Evolutionary conservation across 2,797 vertebrate genomes (phyloP), one percentile per base, ranked within the genome.

Genomic region (Poliocrania exsul): DNA sequence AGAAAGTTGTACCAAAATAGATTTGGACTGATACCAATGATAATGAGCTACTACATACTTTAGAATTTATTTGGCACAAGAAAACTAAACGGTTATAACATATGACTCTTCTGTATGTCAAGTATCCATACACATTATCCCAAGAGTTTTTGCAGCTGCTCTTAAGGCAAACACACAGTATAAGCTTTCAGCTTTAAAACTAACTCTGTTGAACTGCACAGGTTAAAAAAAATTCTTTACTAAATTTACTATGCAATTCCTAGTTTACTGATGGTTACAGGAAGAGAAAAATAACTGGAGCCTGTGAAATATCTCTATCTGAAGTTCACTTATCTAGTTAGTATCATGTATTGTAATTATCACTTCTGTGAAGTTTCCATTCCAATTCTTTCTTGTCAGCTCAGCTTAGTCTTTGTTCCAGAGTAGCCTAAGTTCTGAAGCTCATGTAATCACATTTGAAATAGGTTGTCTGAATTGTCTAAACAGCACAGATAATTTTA

Each of bases 111-210:
- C 29, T 67, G 31, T 53, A 77, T 35, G 44, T 47, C 58, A 95
- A 64, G 50, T 31, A 88, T 16, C 71, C 29, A 81, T 17, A 75
- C 18, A 51, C 24, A 66, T 18, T 66, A 61, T 7, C 40, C 26
- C 33, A 69, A 16, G n/a, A 66, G 16, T 37, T 88, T 66, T 49
- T 80, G 51, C 58, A 94, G 58, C 44, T 89, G 79, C 49, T 65
- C 19, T 18, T 79, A 79, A 75, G 26, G 47, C 50, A 93, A 90
- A 78, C 19, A 72, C 3, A 70, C 6, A 72, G 4, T 25, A 54
- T 40, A 70, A 90, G 46, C 44, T 92, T 93, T 79, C 85, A 86
- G 42, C 69, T 87, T 91, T 38, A 73, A 85, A 85, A 29, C 20
- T 47, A 89, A 37, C 21, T 58, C n/a, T 65, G 14, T 5, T 54